Evolutionary conservation across 35 echinoderm and acorn worm species (phyloP).

Genomic region (Ophiothrix spiculata): DNA sequence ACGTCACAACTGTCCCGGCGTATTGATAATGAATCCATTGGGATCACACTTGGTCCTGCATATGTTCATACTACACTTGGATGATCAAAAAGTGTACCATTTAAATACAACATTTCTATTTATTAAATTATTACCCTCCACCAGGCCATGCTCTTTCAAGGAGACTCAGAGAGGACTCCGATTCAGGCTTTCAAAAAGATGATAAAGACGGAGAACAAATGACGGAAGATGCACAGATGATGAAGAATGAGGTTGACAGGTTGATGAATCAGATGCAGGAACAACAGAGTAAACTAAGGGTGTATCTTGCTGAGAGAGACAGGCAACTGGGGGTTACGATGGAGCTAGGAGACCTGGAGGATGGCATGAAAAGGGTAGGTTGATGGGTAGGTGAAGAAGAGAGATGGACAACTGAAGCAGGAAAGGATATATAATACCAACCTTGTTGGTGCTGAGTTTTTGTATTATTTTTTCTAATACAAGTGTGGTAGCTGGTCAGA

Average conservation of each 20-base stretch:
- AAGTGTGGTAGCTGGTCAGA: no score
- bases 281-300: constrained; percentile 76
- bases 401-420: no score
- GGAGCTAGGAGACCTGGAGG: constrained; percentile 68
- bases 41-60: no score
- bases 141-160: constrained; percentile 74
- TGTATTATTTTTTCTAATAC: no score
- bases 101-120: no score
- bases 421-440: no score
- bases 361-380: constrained; percentile 94
- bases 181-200: constrained; percentile 48
- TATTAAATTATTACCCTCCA: background rate
- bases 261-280: constrained; percentile 65
- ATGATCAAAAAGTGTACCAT: no score
- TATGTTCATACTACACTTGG: no score
- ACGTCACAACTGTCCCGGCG: no score
- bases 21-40: no score
- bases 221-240: constrained; percentile 72
- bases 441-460: no score
- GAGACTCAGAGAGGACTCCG: constrained; percentile 62
- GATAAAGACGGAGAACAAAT: constrained; percentile 41
- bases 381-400: no score
- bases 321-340: constrained; percentile 61
- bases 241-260: constrained; percentile 57
- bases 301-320: constrained; percentile 77